Conservation (phyloP, 2,888 invertebrate genomes). For the Alsophila aescularia region DNA sequence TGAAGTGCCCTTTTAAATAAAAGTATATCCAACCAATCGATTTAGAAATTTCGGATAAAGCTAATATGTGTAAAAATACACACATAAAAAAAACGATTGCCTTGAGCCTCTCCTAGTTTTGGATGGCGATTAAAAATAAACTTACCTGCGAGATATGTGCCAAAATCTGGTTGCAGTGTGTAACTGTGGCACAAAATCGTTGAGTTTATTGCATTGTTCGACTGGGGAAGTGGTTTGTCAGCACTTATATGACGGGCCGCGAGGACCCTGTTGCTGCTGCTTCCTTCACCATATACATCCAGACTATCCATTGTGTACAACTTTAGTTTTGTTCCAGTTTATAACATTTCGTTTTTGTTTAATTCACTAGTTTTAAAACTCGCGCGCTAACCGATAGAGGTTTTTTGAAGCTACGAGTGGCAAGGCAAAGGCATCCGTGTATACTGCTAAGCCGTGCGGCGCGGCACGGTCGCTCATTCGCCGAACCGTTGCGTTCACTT, state of each 20-base stretch:
- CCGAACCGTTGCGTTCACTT: conserved; percentile 70
- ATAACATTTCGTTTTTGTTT: conserved; percentile 18
- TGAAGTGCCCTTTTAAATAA: too few relatives aligned
- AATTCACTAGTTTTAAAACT: conserved; percentile 31
- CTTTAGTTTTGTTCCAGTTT: conserved; percentile 1
- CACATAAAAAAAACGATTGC: too few relatives aligned
- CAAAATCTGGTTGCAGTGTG: conserved; percentile 69
- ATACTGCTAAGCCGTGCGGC: conserved; percentile 45
- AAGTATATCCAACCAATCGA: too few relatives aligned
- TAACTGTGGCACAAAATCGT: conserved; percentile 69
- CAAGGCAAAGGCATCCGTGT: conserved; percentile 46
- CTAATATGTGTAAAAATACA: too few relatives aligned
- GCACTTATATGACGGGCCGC: conserved; percentile 65
- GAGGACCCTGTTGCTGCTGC: conserved; percentile 51
- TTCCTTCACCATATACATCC: conserved; percentile 66
- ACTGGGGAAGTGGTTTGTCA: conserved; percentile 54
- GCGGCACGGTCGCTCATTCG: conserved; percentile 29
- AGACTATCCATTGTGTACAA: conserved; percentile 44
- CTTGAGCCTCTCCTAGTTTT: too few relatives aligned
- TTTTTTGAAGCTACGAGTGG: conserved; percentile 41
- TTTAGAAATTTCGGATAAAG: too few relatives aligned
- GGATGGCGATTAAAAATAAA: background rate
- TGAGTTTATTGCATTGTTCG: conserved; percentile 65
- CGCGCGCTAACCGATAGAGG: conserved; percentile 39
- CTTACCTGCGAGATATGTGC: conserved; percentile 71